Evolutionary conservation across 2,113 vertebrate genomes (phyloP), one percentile per base, ranked within the genome.

Genomic region (Ancistrus triradiatus): DNA sequence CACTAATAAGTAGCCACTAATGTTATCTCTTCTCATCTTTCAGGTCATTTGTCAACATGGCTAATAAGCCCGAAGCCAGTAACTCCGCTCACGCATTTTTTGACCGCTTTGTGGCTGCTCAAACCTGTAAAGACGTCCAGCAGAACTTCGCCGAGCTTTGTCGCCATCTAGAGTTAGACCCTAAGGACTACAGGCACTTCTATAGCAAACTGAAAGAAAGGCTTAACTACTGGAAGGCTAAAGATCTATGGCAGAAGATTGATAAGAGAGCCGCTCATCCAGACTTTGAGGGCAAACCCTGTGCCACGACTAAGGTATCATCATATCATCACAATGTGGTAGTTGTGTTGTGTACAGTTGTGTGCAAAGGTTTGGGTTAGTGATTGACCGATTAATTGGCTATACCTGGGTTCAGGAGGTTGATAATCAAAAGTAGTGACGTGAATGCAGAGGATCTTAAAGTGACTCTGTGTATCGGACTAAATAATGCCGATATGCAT

Each of bases 201-300:
- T 97, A 94, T 58, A 72, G 74, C 0, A 87, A 85, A 66, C 80
- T 97, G 52, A 97, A 94, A 73, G 86, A 87, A 35, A 80, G 80
- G 27, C 90, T 97, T 60, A 98, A 97, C 80, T 95, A 88, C 81
- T 98, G 95, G 95, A 95, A 86, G 19, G 95, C 95, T 80, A 98
- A 98, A 79, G 88, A 90, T 0, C 72, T 98, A 38, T 98, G 93
- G 95, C 78, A 74, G 44, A 98, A 95, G 66, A 83, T 98, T 70
- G 95, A 98, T 82, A 96, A 96, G 73, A 85, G 93, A 57, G 91
- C 89, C 0, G 69, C 82, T 4, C 91, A 94, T 68, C 61, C 62
- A 0, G 90, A 90, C 49, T 98, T 97, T 7, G 82, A 91, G 75
- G 89, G 92, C 40, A 87, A 73, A 46, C 87, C 81, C 49, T 98